phyloP scores from a whole-genome alignment of 2,888 invertebrate genomes.

The Protophormia terraenovae region DNA sequence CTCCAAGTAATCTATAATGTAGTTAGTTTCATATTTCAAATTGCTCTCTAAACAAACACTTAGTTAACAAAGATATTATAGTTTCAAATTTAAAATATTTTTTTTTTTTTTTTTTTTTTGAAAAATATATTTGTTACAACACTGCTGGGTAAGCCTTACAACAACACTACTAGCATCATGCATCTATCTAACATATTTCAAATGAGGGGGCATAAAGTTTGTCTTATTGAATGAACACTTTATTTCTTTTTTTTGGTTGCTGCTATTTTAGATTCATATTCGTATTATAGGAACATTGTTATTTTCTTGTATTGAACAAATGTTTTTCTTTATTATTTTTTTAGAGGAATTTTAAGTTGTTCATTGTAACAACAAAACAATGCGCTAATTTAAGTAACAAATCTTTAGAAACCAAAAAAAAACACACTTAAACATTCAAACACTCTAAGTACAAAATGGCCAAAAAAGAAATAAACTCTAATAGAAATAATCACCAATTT shows the following conservation, averaged over 20 bases:
- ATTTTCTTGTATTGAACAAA: slow-evolving; percentile 49
- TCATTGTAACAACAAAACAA: slow-evolving; percentile 31
- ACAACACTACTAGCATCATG: slow-evolving; percentile 13
- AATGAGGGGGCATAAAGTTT: slow-evolving; percentile 24
- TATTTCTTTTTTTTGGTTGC: slow-evolving; percentile 41
- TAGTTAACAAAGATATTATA: too few species aligned
- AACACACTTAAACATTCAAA: neutral
- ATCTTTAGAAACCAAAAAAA: slow-evolving; percentile 46
- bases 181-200: neutral
- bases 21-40: too few species aligned
- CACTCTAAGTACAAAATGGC: too few species aligned
- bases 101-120: too few species aligned
- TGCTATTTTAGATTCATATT: slow-evolving; percentile 3
- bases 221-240: slow-evolving; percentile 15
- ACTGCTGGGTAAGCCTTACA: too few species aligned
- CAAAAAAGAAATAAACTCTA: slow-evolving; percentile 1
- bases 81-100: too few species aligned
- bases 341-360: slow-evolving; percentile 36
- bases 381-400: slow-evolving; percentile 70
- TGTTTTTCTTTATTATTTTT: slow-evolving; percentile 19
- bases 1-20: too few species aligned
- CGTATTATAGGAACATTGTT: slow-evolving; percentile 45
- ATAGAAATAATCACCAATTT: slow-evolving; percentile 62
- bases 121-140: too few species aligned
- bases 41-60: too few species aligned